Conservation (phyloP, 2,797 vertebrate species). For the Cyclopterus lumpus region DNA sequence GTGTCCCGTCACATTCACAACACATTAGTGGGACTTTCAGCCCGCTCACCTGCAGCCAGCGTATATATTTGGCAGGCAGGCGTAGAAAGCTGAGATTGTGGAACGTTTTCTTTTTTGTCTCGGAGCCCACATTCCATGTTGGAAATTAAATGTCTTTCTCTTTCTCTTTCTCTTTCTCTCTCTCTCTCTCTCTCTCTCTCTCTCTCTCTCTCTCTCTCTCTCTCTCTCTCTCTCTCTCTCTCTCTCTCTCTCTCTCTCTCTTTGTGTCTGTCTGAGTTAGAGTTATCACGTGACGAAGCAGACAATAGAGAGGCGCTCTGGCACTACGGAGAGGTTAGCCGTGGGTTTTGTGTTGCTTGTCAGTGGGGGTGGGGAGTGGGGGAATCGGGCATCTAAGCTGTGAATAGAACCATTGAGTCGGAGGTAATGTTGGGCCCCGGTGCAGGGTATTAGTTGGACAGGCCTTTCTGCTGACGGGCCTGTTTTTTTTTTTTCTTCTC, state of each 20-base stretch:
- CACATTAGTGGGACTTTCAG: conserved; percentile 59
- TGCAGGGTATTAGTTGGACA: conserved; percentile 88
- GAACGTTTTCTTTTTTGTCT: conserved; percentile 59
- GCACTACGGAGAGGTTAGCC: conserved; percentile 81
- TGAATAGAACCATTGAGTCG: conserved; percentile 94
- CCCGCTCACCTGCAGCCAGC: conserved; percentile 38
- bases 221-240: conserved; percentile 13
- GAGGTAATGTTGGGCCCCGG: conserved; percentile 91
- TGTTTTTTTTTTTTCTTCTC: conserved; percentile 78
- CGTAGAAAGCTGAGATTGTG: conserved; percentile 54
- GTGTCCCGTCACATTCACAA: conserved; percentile 65
- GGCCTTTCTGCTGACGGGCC: conserved; percentile 89
- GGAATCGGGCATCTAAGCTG: conserved; percentile 67
- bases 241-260: conserved; percentile 53
- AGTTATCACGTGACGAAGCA: conserved; percentile 75
- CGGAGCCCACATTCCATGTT: conserved; percentile 50
- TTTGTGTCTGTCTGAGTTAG: conserved; percentile 76
- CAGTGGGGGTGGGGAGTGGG: conserved; percentile 72
- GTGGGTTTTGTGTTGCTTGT: conserved; percentile 85
- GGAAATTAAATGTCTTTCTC: conserved; percentile 66
- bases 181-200: conserved; percentile 26
- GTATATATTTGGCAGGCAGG: conserved; percentile 52
- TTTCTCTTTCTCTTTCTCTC: conserved; percentile 11
- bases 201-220: conserved; percentile 23
- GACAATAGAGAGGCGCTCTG: conserved; percentile 85